Percentiles rank a stretch among this genome's conserved stretches.
Evolutionary conservation across 2,113 vertebrate genomes (phyloP).

Genomic region (Gracilinanus agilis): DNA sequence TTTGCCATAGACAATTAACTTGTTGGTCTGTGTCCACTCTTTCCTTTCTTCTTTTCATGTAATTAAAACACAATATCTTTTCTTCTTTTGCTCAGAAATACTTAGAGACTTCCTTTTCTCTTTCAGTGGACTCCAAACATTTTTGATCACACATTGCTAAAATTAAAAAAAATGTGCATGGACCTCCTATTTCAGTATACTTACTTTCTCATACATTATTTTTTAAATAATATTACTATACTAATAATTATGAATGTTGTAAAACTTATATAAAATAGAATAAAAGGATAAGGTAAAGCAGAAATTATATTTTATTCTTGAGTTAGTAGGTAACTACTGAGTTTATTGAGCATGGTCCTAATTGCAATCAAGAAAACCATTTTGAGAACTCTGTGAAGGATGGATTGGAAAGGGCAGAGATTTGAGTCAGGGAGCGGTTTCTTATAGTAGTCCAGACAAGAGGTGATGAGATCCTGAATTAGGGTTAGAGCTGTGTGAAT

Average conservation of each 20-base stretch:
- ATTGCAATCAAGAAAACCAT: neutral
- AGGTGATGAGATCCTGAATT: neutral
- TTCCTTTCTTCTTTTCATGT: neutral
- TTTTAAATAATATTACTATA: neutral
- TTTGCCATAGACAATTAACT: neutral
- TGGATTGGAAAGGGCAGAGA: neutral
- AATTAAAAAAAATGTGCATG: neutral
- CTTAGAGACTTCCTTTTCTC: neutral
- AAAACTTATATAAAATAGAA: neutral
- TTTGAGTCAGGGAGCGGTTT: neutral
- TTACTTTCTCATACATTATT: neutral
- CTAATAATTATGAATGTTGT: neutral
- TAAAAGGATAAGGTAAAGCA: neutral
- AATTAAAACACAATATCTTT: neutral
- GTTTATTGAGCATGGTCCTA: neutral
- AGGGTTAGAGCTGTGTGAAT: neutral
- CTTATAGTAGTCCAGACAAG: neutral
- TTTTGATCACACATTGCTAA: neutral
- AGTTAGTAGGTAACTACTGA: neutral
- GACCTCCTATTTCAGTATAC: neutral
- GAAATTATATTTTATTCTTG: neutral
- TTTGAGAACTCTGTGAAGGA: neutral
- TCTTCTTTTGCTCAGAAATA: neutral
- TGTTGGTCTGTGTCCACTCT: neutral
- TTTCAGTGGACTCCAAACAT: neutral